phyloP scores from a whole-genome alignment of 2,113 vertebrate genomes.

The Paradisaea rubra region DNA sequence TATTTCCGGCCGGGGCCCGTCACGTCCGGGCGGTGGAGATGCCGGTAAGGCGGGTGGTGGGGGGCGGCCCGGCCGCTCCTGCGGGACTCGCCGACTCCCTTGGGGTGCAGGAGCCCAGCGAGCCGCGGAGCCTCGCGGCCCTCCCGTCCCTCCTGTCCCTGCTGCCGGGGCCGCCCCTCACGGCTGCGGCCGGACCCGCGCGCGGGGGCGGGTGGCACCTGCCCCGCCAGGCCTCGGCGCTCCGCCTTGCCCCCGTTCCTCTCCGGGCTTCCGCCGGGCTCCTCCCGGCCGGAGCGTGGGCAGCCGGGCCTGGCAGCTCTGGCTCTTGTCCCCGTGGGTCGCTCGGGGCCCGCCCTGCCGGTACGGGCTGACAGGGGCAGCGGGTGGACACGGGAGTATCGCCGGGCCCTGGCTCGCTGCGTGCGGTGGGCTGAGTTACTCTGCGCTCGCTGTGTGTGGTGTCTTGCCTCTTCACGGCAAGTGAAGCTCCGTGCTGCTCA shows the following conservation, averaged over 20 bases:
- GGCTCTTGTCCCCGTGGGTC: background rate
- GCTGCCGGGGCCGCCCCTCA: background rate
- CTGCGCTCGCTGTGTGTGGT: fast-evolving
- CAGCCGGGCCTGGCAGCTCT: background rate
- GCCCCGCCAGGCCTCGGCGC: background rate
- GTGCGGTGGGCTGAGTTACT: background rate
- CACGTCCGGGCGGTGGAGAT: conserved; percentile 56
- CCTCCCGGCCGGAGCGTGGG: background rate
- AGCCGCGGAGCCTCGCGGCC: too few relatives aligned
- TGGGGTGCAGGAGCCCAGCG: background rate
- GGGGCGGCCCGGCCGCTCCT: too few relatives aligned
- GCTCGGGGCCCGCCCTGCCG: background rate
- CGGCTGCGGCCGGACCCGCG: background rate
- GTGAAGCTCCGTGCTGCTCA: background rate
- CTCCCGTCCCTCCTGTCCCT: too few relatives aligned
- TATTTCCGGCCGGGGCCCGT: background rate
- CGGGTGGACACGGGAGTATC: fast-evolving
- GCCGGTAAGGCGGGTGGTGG: conserved; percentile 48
- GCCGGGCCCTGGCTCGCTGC: background rate
- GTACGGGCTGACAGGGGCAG: background rate
- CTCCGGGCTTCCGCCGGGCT: too few relatives aligned
- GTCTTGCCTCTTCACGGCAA: background rate
- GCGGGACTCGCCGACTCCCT: too few relatives aligned
- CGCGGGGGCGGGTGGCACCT: background rate
- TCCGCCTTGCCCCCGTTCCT: background rate